phyloP scores from a whole-genome alignment of 2,888 invertebrate species.

The Tinea semifulvella region DNA sequence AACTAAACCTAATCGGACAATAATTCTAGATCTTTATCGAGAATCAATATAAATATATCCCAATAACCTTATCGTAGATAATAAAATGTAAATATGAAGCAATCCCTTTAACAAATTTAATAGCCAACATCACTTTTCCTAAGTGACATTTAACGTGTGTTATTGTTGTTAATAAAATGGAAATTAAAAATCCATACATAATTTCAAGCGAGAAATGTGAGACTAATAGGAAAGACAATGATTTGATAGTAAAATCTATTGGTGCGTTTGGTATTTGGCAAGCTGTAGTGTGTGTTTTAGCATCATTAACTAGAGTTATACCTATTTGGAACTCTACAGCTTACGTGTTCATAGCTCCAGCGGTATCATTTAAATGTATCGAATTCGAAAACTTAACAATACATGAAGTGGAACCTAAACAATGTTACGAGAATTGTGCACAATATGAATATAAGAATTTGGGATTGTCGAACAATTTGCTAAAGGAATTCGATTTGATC shows the following conservation, averaged over 20 bases:
- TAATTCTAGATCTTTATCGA: no score
- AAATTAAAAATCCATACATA: not conserved
- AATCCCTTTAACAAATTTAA: no score
- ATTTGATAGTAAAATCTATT: not conserved
- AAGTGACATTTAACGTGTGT: no score
- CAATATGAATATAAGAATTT: not conserved
- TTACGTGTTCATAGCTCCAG: not conserved
- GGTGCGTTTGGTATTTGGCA: not conserved
- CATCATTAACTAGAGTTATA: not conserved
- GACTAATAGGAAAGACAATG: not conserved
- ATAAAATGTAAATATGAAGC: no score
- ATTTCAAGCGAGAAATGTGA: not conserved
- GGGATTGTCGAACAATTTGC: not conserved
- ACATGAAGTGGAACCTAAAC: not conserved
- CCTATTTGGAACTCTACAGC: not conserved
- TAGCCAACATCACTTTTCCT: no score
- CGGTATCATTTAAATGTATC: not conserved
- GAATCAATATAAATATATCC: no score
- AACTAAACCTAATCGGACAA: no score
- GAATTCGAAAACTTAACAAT: not conserved
- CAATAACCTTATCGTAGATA: no score
- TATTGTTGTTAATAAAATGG: no score
- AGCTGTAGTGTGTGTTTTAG: not conserved
- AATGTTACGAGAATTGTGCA: not conserved
- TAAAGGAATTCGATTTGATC: not conserved